Conservation (phyloP, 2,797 vertebrate genomes). For the Epinephelus malabaricus region DNA sequence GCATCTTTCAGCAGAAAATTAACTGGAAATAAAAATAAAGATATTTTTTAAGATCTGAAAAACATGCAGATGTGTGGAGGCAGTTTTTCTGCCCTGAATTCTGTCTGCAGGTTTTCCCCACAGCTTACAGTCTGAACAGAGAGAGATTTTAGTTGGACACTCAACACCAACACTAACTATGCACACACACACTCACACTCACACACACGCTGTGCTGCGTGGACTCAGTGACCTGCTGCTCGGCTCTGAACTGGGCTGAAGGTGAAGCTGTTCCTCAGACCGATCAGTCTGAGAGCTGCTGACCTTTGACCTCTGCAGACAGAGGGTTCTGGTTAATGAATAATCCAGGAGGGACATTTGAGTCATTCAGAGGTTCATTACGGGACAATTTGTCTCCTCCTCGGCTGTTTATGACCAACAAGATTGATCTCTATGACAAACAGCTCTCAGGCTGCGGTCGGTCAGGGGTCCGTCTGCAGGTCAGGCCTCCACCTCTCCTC, state of each 20-base stretch:
- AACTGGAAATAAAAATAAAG: no score
- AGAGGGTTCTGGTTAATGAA: slow-evolving; percentile 18
- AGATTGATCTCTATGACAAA: not conserved
- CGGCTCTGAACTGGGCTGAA: slow-evolving; percentile 25
- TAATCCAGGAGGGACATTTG: slow-evolving; percentile 6
- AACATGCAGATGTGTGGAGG: no score
- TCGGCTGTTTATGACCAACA: slow-evolving; percentile 1
- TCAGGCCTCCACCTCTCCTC: no score
- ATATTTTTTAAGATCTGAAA: no score
- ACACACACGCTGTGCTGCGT: not conserved
- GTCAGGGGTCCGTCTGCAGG: not conserved
- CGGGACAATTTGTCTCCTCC: not conserved
- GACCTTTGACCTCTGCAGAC: slow-evolving; percentile 43
- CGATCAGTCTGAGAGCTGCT: slow-evolving; percentile 8
- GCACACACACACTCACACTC: not conserved
- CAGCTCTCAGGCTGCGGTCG: slow-evolving; percentile 2
- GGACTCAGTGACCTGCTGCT: slow-evolving; percentile 30
- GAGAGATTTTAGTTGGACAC: no score
- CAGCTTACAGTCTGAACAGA: no score
- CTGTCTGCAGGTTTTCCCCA: no score
- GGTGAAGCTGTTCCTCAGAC: slow-evolving; percentile 19
- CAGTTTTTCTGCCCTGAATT: no score
- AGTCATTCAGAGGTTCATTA: not conserved
- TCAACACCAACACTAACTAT: slow-evolving; percentile 1
- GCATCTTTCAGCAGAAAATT: no score